Evolutionary conservation across 2,888 invertebrate species (phyloP).

Genomic region (Sepioteuthis lessoniana): DNA sequence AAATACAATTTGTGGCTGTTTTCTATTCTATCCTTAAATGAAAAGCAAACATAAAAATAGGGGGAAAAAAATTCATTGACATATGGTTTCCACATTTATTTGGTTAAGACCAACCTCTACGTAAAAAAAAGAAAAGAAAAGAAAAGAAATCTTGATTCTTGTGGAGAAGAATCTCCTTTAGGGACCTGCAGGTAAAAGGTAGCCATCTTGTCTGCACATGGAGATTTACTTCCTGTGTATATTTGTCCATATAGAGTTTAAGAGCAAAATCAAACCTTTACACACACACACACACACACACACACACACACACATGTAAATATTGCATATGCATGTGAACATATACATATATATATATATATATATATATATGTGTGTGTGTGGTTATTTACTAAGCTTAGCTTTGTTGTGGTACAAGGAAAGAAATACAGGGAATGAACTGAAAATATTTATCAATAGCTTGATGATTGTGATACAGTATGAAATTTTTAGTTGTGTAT

Average conservation of each 20-base stretch:
- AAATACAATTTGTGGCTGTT: not conserved
- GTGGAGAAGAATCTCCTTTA: not conserved
- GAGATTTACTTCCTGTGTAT: not conserved
- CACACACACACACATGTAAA: no score
- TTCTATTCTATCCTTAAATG: not conserved
- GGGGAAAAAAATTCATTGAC: not conserved
- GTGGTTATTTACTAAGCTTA: not conserved
- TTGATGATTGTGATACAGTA: no score
- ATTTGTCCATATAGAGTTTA: not conserved
- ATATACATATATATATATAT: not conserved
- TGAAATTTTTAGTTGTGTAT: no score
- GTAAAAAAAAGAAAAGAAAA: no score
- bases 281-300: not conserved
- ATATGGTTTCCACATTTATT: not conserved
- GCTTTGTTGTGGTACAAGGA: no score
- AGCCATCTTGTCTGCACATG: not conserved
- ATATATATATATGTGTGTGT: not conserved
- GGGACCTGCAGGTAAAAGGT: not conserved
- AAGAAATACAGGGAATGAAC: no score
- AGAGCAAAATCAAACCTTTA: not conserved
- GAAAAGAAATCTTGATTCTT: not conserved
- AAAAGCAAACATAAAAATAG: not conserved
- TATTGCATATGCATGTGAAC: not conserved
- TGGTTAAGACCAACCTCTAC: not conserved
- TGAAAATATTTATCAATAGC: no score